Conservation (phyloP, 2,113 vertebrate genomes). For the Dipodomys ordii region DNA sequence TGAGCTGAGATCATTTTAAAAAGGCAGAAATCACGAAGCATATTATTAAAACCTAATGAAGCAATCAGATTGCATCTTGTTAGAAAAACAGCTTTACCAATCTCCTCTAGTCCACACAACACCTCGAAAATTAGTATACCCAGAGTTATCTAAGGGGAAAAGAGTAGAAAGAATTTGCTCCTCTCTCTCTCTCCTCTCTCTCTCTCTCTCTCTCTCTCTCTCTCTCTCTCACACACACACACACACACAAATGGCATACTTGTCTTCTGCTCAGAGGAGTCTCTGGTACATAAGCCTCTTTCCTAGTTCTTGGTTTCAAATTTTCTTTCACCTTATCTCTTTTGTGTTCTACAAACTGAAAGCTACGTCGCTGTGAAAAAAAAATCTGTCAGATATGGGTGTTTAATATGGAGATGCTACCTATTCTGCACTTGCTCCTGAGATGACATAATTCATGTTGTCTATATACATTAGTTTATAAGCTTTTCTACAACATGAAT, state of each 20-base stretch:
- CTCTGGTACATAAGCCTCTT: neutral
- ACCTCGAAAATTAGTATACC: slow-evolving; percentile 37
- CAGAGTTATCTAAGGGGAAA: neutral
- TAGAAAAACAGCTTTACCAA: slow-evolving; percentile 33
- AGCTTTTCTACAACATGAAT: neutral
- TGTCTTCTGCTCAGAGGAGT: neutral
- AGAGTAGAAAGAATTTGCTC: neutral
- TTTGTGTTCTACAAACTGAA: neutral
- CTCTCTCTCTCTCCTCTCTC: too few relatives aligned
- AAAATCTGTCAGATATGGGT: neutral
- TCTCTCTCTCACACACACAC: too few relatives aligned
- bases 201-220: too few relatives aligned
- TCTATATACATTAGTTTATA: too few relatives aligned
- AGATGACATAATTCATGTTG: neutral
- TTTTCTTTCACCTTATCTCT: neutral
- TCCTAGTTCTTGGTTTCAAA: neutral
- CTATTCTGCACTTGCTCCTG: too few relatives aligned
- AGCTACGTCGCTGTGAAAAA: neutral
- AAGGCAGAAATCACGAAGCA: slow-evolving; percentile 47
- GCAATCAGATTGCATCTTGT: slow-evolving; percentile 23
- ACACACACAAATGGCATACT: neutral
- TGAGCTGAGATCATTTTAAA: slow-evolving; percentile 2
- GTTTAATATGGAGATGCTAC: neutral
- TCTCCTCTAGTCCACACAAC: slow-evolving; percentile 16
- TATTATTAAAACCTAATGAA: slow-evolving; percentile 63